Percentiles rank a stretch among this genome's conserved stretches.
Conservation (phyloP, 2,797 vertebrate genomes). For the Chaetodon trifasciatus region DNA sequence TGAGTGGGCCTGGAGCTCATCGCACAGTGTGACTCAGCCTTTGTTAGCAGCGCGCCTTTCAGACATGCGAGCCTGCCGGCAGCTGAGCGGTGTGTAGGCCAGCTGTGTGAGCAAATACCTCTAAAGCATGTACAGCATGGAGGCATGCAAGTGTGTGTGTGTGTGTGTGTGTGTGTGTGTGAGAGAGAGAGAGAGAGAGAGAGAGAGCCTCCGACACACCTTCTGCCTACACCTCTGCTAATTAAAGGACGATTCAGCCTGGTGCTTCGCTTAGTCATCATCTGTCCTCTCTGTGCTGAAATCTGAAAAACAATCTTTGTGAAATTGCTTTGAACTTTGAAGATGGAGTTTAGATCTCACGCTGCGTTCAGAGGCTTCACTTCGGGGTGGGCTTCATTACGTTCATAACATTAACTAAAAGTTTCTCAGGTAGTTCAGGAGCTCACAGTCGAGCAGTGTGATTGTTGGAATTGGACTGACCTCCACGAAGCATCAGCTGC, state of each 20-base stretch:
- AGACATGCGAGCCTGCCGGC: conserved; percentile 47
- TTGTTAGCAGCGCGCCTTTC: conserved; percentile 47
- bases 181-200: too few relatives aligned
- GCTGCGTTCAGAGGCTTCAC: neutral
- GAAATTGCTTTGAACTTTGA: conserved; percentile 9
- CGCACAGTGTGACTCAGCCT: conserved; percentile 62
- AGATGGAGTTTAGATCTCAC: neutral
- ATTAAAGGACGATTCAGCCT: conserved; percentile 30
- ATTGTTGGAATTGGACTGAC: too few relatives aligned
- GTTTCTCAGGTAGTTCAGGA: neutral
- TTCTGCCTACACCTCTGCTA: conserved; percentile 31
- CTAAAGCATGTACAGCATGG: neutral
- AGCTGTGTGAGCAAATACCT: conserved; percentile 46
- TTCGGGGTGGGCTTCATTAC: neutral
- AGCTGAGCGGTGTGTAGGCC: conserved; percentile 32
- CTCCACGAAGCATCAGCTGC: too few relatives aligned
- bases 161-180: conserved; percentile 1
- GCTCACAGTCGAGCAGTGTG: neutral
- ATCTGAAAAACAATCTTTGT: neutral
- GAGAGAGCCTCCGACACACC: neutral
- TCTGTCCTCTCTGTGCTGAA: conserved; percentile 19
- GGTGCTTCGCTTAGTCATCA: conserved; percentile 31
- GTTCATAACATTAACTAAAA: neutral
- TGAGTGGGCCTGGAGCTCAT: conserved; percentile 46
- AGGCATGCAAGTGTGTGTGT: neutral